Percentiles rank a stretch among this genome's conserved stretches.
Evolutionary conservation across 1,140 invertebrate species (phyloP).

Genomic region (Coelopa frigida): DNA sequence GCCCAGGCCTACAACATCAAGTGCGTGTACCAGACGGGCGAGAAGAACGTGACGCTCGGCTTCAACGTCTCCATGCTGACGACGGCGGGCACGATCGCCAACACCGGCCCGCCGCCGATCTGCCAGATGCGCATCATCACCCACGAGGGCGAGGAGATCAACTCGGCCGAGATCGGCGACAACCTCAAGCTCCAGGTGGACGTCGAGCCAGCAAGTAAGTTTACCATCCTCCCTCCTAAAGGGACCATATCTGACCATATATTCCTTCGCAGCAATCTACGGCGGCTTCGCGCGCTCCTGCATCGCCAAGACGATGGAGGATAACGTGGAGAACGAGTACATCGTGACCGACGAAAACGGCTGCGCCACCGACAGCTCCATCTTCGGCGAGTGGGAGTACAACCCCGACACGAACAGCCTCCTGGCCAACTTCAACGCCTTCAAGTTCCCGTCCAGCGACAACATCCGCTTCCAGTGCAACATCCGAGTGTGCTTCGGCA

Average conservation of each 20-base stretch:
- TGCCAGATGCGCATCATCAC: slow-evolving; percentile 89
- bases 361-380: slow-evolving; percentile 84
- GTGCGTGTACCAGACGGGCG: slow-evolving; percentile 88
- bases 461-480: slow-evolving; percentile 95
- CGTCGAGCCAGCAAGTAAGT: slow-evolving; percentile 82
- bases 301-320: slow-evolving; percentile 86
- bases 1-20: slow-evolving; percentile 92
- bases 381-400: slow-evolving; percentile 89
- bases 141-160: slow-evolving; percentile 77
- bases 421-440: slow-evolving; percentile 84
- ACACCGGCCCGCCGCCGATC: slow-evolving; percentile 87
- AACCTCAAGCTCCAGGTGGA: slow-evolving; percentile 85
- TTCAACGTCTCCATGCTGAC: slow-evolving; percentile 94
- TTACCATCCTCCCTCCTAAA: too few species aligned
- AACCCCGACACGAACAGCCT: slow-evolving; percentile 75
- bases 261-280: slow-evolving; percentile 70
- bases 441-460: slow-evolving; percentile 92
- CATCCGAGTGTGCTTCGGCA: slow-evolving; percentile 89
- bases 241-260: too few species aligned
- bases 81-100: slow-evolving; percentile 89
- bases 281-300: slow-evolving; percentile 89
- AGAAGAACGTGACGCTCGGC: slow-evolving; percentile 85
- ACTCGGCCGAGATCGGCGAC: slow-evolving; percentile 86
- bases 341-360: slow-evolving; percentile 89
- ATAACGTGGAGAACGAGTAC: slow-evolving; percentile 83